Evolutionary conservation across 2,888 invertebrate genomes (phyloP), one percentile per base, ranked within the genome.

Genomic region (Heliconius ismenius): DNA sequence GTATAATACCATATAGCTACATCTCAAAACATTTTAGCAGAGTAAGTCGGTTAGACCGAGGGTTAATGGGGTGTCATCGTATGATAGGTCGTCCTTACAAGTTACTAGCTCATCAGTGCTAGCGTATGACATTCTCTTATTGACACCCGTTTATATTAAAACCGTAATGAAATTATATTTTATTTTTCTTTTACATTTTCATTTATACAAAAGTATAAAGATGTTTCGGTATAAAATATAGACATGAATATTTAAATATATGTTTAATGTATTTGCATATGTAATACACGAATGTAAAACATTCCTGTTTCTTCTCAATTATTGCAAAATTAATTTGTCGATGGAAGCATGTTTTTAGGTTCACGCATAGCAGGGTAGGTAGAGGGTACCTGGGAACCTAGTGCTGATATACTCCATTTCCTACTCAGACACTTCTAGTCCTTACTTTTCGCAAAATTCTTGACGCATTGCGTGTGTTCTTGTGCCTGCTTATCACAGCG

Each of bases 21-120:
- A 85, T 88, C 87, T 89, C 85, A 85, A 88, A 90, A 91, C 91
- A 90, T 90, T 91, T 90, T 88, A 91, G 88, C 81, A 80, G 83
- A 84, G 89, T 89, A 90, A 90, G 90, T 90, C 90, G 84, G 87
- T 88, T 80, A 78, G 88, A 86, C 86, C 85, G 82, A 84, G 88
- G 89, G 91, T 92, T 93, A 93, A 93, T 93, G 89, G 92, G 88
- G 88, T 93, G 93, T 92, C 93, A 92, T 91, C 87, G 88, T 85
- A 89, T 91, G 92, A 93, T 92, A 89, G 91, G 90, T 90, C 86
- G 91, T 86, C 88, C 87, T 86, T 83, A 84, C 85, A 83, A 87
- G 86, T 88, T 87, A 88, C 88, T 83, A 84, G 84, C 89, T 90
- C 90, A 91, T 90, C 91, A 90, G 86, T 82, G 86, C 82, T 83